These are phyloP conservation scores for Trachelus troglodyta DNA, from an alignment of 2,888 invertebrate species.

Conservation along the genomic window DNA sequence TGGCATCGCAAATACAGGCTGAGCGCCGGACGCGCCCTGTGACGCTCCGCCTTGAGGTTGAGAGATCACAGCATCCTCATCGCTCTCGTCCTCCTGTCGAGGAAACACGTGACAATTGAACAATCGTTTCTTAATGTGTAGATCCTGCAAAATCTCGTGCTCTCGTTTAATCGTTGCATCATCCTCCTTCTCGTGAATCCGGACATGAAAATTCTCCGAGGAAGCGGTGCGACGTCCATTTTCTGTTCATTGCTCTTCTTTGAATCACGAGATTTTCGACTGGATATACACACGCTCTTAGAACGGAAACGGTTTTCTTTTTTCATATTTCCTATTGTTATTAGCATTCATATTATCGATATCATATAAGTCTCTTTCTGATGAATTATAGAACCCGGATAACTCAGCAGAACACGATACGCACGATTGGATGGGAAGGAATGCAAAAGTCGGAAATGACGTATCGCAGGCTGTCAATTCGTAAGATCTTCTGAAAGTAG, in stretches of 20 bases:
- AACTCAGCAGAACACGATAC: neutral
- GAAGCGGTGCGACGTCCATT: neutral
- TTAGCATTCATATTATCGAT: neutral
- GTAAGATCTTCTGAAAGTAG: neutral
- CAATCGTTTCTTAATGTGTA: neutral
- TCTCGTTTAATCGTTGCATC: neutral
- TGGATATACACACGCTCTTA: neutral
- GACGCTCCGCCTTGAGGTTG: slow-evolving; percentile 70
- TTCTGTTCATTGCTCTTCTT: neutral
- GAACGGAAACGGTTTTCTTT: too few species aligned
- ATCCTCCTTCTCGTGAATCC: neutral
- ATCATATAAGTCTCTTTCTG: neutral
- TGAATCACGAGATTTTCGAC: neutral
- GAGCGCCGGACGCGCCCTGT: slow-evolving; percentile 67
- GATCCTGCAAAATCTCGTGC: neutral
- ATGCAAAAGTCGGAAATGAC: neutral
- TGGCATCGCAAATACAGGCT: slow-evolving; percentile 76
- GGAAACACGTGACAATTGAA: neutral
- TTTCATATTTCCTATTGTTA: neutral
- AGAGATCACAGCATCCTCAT: slow-evolving; percentile 70
- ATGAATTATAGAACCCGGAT: neutral
- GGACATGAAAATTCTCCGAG: neutral
- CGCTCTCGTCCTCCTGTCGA: slow-evolving; percentile 73
- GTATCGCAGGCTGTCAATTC: neutral
- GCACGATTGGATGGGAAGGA: neutral